Evolutionary conservation across 2,113 vertebrate genomes (phyloP), one percentile per base, ranked within the genome.

Genomic region (Conger conger): DNA sequence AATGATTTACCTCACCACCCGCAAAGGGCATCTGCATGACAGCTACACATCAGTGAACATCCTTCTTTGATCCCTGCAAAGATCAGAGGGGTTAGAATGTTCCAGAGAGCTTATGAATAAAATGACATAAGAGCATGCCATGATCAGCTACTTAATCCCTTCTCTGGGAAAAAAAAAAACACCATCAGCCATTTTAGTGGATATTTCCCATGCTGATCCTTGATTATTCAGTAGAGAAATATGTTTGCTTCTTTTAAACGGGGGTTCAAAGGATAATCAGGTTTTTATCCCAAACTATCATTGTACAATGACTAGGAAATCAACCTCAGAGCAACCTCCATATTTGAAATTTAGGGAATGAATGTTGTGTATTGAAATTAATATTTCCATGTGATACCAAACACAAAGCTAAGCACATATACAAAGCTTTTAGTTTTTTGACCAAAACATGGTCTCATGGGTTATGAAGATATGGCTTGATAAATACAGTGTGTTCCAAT

Each of bases 1-100:
- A 20, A 68, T 68, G 60, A n/a, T 73, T 73, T 73, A 73, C 68
- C 68, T 73, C 68, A 73, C n/a, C n/a, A 30, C 68, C 68, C 27
- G 27, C 68, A 13, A n/a, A 73, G n/a, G n/a, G 68, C 68, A 73
- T 73, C 68, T 73, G 68, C 68, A 73, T 73, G 68, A 73, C 13
- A n/a, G 27, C n/a, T 33, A 33, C n/a, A 33, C 68, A 30, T 73
- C 68, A 73, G 68, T 13, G n/a, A 73, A 73, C 57, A 63, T 63
- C 57, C 57, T 63, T 63, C 57, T 63, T 63, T 63, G 57, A 63
- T 63, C 57, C 57, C 57, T 27, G 57, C 57, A 27, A 27, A 63
- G 57, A 63, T 63, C 57, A 27, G 57, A 8, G 2, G 57, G 57
- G 57, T 63, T 23, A 63, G 3, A 63, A 63, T 8, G 57, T 23